These are phyloP conservation scores for Leucozona laternaria DNA, from an alignment of 2,888 invertebrate species.

Conservation along the genomic window DNA sequence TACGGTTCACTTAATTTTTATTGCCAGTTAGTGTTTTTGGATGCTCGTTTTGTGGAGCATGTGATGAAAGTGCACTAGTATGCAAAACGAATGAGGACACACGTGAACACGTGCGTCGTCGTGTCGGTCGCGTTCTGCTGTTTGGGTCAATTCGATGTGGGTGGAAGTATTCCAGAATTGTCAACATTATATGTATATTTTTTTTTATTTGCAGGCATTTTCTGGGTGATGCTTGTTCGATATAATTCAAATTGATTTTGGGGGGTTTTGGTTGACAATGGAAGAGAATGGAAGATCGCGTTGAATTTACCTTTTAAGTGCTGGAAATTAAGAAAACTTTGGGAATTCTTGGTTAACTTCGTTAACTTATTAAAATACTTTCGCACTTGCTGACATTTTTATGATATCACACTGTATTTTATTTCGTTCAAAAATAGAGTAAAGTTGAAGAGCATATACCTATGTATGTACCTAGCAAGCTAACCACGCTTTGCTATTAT, in stretches of 20 bases:
- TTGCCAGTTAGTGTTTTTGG: slow-evolving; percentile 74
- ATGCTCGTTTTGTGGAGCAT: slow-evolving; percentile 74
- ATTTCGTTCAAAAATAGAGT: no score
- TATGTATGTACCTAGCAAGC: no score
- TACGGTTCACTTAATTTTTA: slow-evolving; percentile 72
- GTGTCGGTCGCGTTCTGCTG: slow-evolving; percentile 3
- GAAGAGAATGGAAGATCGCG: neutral
- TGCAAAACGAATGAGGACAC: slow-evolving; percentile 57
- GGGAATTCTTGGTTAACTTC: slow-evolving; percentile 26
- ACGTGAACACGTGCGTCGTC: slow-evolving; percentile 31
- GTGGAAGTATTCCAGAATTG: slow-evolving; percentile 29
- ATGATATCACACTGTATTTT: no score
- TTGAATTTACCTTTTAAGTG: slow-evolving; percentile 38
- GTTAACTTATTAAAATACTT: neutral
- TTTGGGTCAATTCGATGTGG: slow-evolving; percentile 13
- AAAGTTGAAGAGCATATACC: no score
- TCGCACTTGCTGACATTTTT: no score
- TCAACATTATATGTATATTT: no score
- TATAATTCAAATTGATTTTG: slow-evolving; percentile 68
- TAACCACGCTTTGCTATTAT: no score
- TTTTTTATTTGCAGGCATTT: slow-evolving; percentile 60
- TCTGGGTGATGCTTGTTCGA: slow-evolving; percentile 61
- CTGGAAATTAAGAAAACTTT: slow-evolving; percentile 10
- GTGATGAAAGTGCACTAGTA: slow-evolving; percentile 71
- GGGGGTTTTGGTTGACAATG: neutral